These are phyloP conservation scores for Drepanosiphum platanoidis DNA, from an alignment of 2,888 invertebrate genomes.

Conservation along the genomic window DNA sequence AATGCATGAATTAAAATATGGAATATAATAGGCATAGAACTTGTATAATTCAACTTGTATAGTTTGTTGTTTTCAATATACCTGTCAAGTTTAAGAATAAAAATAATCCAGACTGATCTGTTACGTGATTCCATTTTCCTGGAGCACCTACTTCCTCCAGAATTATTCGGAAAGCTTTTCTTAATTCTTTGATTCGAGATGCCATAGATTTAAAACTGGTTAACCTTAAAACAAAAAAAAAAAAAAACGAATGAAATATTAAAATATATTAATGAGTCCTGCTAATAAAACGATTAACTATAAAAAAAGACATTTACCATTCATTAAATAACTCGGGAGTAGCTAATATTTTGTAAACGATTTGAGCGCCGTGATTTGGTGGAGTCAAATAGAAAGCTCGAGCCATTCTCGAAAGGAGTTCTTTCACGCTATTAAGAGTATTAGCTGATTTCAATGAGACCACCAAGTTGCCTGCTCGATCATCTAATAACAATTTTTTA, in stretches of 20 bases:
- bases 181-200: conserved; percentile 86
- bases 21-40: too few relatives aligned
- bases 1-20: too few relatives aligned
- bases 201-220: conserved; percentile 88
- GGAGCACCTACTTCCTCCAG: conserved; percentile 83
- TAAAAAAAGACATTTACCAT: conserved; percentile 74
- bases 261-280: neutral
- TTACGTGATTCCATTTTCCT: conserved; percentile 95
- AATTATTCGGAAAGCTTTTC: conserved; percentile 78
- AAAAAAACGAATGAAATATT: neutral
- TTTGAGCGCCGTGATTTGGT: conserved; percentile 92
- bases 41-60: too few relatives aligned
- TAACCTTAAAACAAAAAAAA: conserved; percentile 72
- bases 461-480: conserved; percentile 91
- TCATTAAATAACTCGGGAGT: conserved; percentile 79
- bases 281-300: neutral
- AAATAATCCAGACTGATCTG: conserved; percentile 97
- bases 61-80: conserved; percentile 66
- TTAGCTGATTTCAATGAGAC: conserved; percentile 77
- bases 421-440: conserved; percentile 76
- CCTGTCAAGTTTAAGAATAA: conserved; percentile 87
- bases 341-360: conserved; percentile 85
- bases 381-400: conserved; percentile 97
- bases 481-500: conserved; percentile 73
- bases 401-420: conserved; percentile 87